Evolutionary conservation across 2,113 vertebrate species (phyloP).

Genomic region (Serilophus lunatus): DNA sequence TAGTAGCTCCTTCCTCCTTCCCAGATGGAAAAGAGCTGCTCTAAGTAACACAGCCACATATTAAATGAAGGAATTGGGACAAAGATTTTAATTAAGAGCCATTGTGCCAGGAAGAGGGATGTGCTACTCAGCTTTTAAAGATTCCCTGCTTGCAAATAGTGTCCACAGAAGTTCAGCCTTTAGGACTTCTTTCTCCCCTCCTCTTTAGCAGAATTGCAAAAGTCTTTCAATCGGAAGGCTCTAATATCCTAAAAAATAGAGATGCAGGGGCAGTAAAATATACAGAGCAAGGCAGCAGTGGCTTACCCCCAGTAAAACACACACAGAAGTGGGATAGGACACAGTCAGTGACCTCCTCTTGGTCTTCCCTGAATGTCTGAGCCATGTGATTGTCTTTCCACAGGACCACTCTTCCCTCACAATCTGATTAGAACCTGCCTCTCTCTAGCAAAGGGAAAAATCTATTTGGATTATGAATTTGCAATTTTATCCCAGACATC

Average conservation of each 20-base stretch:
- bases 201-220: neutral
- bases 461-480: neutral
- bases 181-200: neutral
- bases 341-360: neutral
- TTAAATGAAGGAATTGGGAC: neutral
- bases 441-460: neutral
- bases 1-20: neutral
- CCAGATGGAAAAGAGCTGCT: neutral
- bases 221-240: neutral
- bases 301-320: neutral
- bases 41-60: neutral
- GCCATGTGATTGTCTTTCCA: neutral
- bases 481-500: neutral
- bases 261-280: neutral
- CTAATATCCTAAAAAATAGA: neutral
- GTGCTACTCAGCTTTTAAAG: neutral
- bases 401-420: neutral
- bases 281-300: neutral
- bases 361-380: neutral
- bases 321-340: neutral
- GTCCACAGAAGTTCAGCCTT: neutral
- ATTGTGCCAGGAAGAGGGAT: neutral
- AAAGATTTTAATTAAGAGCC: neutral
- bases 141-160: neutral
- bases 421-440: neutral